Evolutionary conservation across 2,113 vertebrate species (phyloP), one percentile per base, ranked within the genome.

Genomic region (Thalassoma bifasciatum): DNA sequence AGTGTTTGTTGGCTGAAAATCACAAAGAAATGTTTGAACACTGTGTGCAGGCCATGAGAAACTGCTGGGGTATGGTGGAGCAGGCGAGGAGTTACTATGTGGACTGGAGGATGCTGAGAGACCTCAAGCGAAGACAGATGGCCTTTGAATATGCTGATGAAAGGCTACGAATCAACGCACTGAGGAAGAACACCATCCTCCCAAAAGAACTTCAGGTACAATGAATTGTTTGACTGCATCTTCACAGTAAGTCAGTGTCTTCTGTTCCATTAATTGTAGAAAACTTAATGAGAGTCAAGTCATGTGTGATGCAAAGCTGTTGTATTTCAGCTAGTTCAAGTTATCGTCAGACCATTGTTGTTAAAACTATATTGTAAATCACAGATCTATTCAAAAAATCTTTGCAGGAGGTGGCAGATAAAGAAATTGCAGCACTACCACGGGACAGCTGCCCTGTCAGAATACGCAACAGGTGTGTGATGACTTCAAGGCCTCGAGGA

Each of bases 21-120:
- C 9, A 16, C 6, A 71, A 36, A 37, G 2, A 58, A 47, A 6
- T 50, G 36, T 21, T 10, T 21, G 14, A 59, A 16, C 42, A 62
- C 22, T 78, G 30, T 83, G 17, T 79, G 62, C 89, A 95, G 94
- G 92, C 84, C n/a, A 67, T 87, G 69, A 84, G 87, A 62, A 88
- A 79, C 69, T 88, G 93, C 65, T 88, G 87, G 77, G 88, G 81
- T 17, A 68, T 62, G 0, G 36, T 89, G 22, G 86, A 92, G 72
- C 96, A 95, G 72, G 92, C 79, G 60, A 92, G 97, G 77, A 66
- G 94, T 74, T 95, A 97, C 80, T 97, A 98, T 0, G 97, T 98
- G 17, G 79, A 99, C 88, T 99, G 98, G 97, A 95, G 86, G 83
- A 99, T 99, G 98, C 73, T 98, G 54, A 94, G 97, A 40, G 98